Base-by-base conservation (phyloP, 2,113 vertebrate species). In the Phylloscopus trochiloides region DNA sequence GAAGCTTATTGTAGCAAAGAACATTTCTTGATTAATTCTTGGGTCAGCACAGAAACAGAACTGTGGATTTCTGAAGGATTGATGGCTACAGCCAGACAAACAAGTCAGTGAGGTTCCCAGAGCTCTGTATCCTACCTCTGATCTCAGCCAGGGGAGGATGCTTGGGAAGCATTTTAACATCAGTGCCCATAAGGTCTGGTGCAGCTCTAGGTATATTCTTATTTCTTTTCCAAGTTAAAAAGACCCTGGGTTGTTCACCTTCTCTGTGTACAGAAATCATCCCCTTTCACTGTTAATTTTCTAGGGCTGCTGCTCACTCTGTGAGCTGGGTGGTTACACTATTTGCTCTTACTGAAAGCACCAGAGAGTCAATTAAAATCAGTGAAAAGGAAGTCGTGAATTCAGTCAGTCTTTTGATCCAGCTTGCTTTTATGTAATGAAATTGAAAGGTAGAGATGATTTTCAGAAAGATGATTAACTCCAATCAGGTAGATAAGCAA, bases 401-500 rank as follows among this genome's bases (percentile, higher is more conserved):
- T 90, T 79, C 66, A 65, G 9, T 36, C 67, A 86, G 29, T 54
- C 36, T 84, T 88, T 95, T 86, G 61, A 94, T 84, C 63, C 63
- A 67, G 19, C 16, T 71, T 81, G 51, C 48, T 92, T 93, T 97
- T 91, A 71, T 70, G 55, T 47, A 86, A 70, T 77, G 72, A 86
- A 84, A 86, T 89, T 66, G 67, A 90, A 94, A 92, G 75, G 55
- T 88, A 62, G 32, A 80, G 86, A 29, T 93, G 55, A 88, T 80
- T 94, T 90, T 92, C 86, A 86, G 72, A 84, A 77, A 77, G 67
- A 10, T 96, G 32, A 86, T 93, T 93, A 93, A 83, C n/a, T 92
- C 22, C 54, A 83, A 63, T 91, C 79, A 81, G 48, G 47, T 74
- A 84, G 92, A 84, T 92, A 94, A 94, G 87, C 63, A 88, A 84